Base-by-base conservation (phyloP, 2,888 invertebrate species). In the Protodeltote pygarga region DNA sequence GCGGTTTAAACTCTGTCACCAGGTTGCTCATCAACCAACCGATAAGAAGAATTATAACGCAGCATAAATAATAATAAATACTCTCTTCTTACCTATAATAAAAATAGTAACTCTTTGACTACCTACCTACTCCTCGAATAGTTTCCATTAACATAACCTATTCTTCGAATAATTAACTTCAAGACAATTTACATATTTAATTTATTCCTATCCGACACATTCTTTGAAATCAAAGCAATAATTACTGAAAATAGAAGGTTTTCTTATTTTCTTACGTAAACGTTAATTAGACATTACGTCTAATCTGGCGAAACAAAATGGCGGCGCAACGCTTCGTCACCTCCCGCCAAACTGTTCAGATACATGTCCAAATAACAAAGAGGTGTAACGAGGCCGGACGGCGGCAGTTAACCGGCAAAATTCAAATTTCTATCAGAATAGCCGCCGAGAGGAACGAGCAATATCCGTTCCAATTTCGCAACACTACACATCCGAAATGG, bases 381-480 rank as follows among this genome's bases (percentile, higher is more conserved):
- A 71, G 71, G 68, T 67, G 65, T 64, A 71, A 72, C 76, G 75
- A 78, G 76, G 76, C 85, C 92, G 92, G 90, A 89, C 85, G 85
- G 77, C 75, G 76, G 81, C 89, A 85, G 87, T 91, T 90, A 88
- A 85, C 84, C 87, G 89, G 89, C 89, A 87, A 89, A 91, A 91
- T 91, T 89, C 83, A 87, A 91, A 91, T 89, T 89, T 87, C 87
- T 79, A 84, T 80, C 85, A 83, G 85, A 88, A 89, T 85, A 85
- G 81, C 82, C 75, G 77, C 70, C 74, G 81, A 87, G 87, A 87
- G 87, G 88, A 87, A 88, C 87, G 80, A 81, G 87, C 88, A 85
- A 89, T 90, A 89, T 92, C 92, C 92, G 92, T 89, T 91, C 89
- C 77, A 87, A 83, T 92, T 92, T 91, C 90, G 92, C 92, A 92